Evolutionary conservation across 2,797 vertebrate genomes (phyloP).

Genomic region (Sebastes diaconus): DNA sequence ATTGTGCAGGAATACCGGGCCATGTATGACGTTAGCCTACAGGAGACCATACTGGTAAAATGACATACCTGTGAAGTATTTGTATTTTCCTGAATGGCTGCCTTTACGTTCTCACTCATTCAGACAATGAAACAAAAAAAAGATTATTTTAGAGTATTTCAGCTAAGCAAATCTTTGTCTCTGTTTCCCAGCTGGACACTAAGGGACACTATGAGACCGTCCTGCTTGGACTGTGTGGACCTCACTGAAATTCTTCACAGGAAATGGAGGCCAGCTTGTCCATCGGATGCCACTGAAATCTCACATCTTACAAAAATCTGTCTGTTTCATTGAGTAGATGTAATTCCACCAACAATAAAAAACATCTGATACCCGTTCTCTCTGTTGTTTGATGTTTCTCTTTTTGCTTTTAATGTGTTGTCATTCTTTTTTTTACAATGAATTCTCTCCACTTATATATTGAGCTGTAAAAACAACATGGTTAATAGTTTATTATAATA

Average conservation of each 20-base stretch:
- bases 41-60: conserved; percentile 87
- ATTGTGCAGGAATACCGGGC: conserved; percentile 86
- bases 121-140: background rate
- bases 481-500: background rate
- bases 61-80: background rate
- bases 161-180: conserved; percentile 17
- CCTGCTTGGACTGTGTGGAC: conserved; percentile 87
- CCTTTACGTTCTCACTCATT: background rate
- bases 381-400: background rate
- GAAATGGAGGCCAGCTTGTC: background rate
- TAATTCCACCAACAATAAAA: background rate
- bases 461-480: background rate
- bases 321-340: background rate
- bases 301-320: background rate
- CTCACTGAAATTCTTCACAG: conserved; percentile 60
- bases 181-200: conserved; percentile 86
- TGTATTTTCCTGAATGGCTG: background rate
- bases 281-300: background rate
- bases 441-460: background rate
- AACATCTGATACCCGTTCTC: background rate
- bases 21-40: conserved; percentile 80
- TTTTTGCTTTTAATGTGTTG: background rate
- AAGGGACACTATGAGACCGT: conserved; percentile 87
- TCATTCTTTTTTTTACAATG: background rate
- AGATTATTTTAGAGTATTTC: background rate